Base-by-base conservation (phyloP, 37 sponge, comb jelly and placozoan species). In the Cliona cf. orientalis region DNA sequence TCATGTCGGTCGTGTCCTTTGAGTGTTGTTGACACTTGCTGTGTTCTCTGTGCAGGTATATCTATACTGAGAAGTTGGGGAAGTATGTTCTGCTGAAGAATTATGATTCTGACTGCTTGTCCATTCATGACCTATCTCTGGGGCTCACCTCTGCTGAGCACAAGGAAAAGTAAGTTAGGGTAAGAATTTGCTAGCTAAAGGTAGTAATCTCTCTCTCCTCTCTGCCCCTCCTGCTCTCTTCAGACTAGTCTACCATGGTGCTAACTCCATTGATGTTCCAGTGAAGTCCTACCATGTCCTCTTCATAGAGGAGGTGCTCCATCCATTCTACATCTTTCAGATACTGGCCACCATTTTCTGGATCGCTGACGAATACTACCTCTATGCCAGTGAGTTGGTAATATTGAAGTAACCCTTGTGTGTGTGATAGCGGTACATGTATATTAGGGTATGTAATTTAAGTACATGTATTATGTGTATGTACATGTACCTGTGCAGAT, bases 301-400 rank as follows among this genome's bases (percentile, higher is more conserved):
- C 66, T 60, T 89, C 12, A 26, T 84, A 5, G 84, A 89, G 40
- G 90, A 89, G 75, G 94, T 81, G 5, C 76, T 90, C 31, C 85
- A 90, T 71, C 94, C 94, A 2, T 93, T 93, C 74, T 93, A 93
- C 75, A 58, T 85, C 42, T 93, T 93, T 49, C 81, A 93, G 80
- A 3, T 84, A 28, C 7, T 87, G 19, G 62, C 74, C 33, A 66
- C 86, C 32, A 45, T 80, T 25, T 74, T 93, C 53, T 93, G 94
- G 94, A 63, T 74, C 31, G 63, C 66, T 2, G 87, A 89, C 26
- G 69, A 60, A 3, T 93, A 93, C 83, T 89, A 85, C 76, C 74
- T 81, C 82, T 93, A 90, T 72, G 85, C 90, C 11, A 80, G 88
- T 57, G 36, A 67, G 68, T 31, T 36, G 53, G 14, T 49, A n/a